phyloP scores from a whole-genome alignment of 2,113 vertebrate genomes.

The Anolis carolinensis region DNA sequence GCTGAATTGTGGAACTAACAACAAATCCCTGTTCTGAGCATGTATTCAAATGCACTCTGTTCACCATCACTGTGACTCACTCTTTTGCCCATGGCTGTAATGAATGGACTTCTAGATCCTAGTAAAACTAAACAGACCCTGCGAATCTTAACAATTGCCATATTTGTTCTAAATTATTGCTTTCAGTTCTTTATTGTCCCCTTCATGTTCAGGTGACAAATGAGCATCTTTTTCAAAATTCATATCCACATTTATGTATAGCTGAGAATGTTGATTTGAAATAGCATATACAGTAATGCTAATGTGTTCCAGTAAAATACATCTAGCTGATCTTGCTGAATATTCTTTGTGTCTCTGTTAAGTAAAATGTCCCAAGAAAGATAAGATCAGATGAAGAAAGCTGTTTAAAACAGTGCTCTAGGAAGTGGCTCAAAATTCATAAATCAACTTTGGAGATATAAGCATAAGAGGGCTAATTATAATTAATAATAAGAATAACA shows the following conservation, averaged over 20 bases:
- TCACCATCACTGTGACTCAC: neutral
- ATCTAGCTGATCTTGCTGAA: conserved; percentile 22
- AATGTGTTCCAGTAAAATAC: neutral
- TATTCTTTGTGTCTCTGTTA: conserved; percentile 24
- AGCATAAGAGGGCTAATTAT: neutral
- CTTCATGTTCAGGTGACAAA: neutral
- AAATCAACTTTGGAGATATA: neutral
- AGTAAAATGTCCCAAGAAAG: conserved; percentile 31
- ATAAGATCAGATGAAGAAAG: conserved; percentile 26
- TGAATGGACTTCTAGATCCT: neutral
- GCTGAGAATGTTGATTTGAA: conserved; percentile 4
- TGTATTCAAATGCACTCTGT: neutral
- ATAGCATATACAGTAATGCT: neutral
- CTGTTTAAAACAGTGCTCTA: neutral
- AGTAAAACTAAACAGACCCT: neutral
- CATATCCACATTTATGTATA: conserved; percentile 7
- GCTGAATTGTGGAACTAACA: neutral
- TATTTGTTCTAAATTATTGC: neutral
- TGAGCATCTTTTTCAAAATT: conserved; percentile 12
- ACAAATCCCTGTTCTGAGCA: neutral
- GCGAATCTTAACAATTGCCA: neutral
- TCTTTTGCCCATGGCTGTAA: neutral
- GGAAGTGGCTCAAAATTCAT: neutral
- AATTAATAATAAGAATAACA: neutral
- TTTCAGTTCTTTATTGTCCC: neutral